Base-by-base conservation (phyloP, 2,797 vertebrate species). In the Enteromius viviparus region DNA sequence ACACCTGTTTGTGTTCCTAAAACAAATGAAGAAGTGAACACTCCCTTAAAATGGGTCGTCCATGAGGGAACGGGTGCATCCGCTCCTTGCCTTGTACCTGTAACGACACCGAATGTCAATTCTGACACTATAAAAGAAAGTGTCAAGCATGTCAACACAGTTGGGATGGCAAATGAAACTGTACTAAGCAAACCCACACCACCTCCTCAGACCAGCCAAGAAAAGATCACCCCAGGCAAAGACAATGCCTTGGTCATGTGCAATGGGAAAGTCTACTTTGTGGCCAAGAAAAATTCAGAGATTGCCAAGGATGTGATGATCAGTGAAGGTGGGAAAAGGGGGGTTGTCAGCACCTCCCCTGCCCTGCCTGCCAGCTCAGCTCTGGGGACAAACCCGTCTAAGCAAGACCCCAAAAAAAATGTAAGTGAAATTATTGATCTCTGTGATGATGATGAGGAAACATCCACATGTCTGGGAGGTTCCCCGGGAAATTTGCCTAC, bases 351-450 rank as follows among this genome's bases (percentile, higher is more conserved):
- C 47, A 72, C 55, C 26, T 37, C 83, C 62, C 82, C 82, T 2
- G 60, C 47, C 14, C 78, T 79, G 37, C 17, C 78, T 10, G 74
- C 85, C 40, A 71, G 55, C n/a, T 15, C 85, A 1, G 17, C 74
- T 11, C 37, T 72, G 60, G 77, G 15, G 32, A 19, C 47, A 23
- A 55, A 49, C 55, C 5, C 71, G 32, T 55, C 66, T 34, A 85
- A 83, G 1, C 85, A 58, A 76, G 10, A 82, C 23, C 2, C 65
- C 0, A 79, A 70, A 53, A 65, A 69, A 17, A 60, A 76, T 49
- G 70, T 86, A 3, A 86, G 89, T 23, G 91, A 94, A 15, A 89
- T 94, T 26, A 94, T 94, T 9, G 93, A 95, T 85, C 92, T 95
- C 17, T 94, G 93, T 84, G 92, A 88, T 42, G 91, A 91, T 1